Evolutionary conservation across 2,888 invertebrate genomes (phyloP).

Genomic region (Seladonia tumulorum): DNA sequence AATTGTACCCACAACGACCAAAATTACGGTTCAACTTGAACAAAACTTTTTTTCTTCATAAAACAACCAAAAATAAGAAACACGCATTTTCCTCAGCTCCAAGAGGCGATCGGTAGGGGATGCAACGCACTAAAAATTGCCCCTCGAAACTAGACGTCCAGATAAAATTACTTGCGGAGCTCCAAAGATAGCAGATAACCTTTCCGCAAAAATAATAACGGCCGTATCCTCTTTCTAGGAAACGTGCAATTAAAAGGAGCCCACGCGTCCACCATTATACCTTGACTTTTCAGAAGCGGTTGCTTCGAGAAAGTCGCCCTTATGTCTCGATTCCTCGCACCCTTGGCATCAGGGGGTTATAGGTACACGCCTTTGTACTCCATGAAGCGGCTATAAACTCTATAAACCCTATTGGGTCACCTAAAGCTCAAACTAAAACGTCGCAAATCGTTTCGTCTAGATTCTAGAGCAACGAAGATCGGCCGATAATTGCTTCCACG

Average conservation of each 20-base stretch:
- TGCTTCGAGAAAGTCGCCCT: background rate
- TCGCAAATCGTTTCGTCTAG: background rate
- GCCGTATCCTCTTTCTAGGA: background rate
- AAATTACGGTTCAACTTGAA: no score
- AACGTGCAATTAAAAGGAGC: background rate
- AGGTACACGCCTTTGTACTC: background rate
- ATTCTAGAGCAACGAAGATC: background rate
- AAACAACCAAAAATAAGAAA: background rate
- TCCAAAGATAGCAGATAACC: background rate
- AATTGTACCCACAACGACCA: no score
- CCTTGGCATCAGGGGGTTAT: background rate
- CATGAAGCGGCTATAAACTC: background rate
- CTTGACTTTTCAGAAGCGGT: background rate
- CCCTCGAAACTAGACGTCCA: background rate
- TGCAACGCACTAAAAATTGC: background rate
- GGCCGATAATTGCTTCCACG: background rate
- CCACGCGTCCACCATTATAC: background rate
- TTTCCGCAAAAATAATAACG: background rate
- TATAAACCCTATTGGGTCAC: background rate
- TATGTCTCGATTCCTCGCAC: background rate
- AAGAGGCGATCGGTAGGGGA: background rate
- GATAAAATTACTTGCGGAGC: background rate
- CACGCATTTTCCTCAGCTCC: background rate
- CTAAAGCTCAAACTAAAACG: background rate
- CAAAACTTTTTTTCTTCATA: background rate